Percentiles rank a stretch among this genome's conserved stretches.
Evolutionary conservation across 2,797 vertebrate genomes (phyloP).

Genomic region (Propithecus perrieri): DNA sequence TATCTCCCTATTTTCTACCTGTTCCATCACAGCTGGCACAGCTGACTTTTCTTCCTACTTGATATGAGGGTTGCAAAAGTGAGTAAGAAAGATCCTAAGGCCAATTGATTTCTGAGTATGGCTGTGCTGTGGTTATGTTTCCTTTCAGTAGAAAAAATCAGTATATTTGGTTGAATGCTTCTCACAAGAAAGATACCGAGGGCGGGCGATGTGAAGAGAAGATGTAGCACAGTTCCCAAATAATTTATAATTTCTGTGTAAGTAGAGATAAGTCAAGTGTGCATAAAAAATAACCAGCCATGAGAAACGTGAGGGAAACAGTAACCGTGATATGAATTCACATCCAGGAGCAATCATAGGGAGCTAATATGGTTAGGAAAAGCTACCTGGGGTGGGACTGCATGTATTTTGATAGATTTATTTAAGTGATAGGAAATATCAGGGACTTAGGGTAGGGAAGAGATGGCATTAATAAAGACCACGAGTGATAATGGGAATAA

Average conservation of each 20-base stretch:
- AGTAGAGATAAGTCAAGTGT: background rate
- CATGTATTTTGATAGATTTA: conserved; percentile 32
- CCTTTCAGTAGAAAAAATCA: conserved; percentile 53
- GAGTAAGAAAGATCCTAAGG: background rate
- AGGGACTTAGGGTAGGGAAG: background rate
- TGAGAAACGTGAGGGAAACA: background rate
- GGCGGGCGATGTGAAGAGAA: background rate
- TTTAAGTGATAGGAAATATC: background rate
- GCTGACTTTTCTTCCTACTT: background rate
- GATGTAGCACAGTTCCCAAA: background rate
- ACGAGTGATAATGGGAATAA: background rate
- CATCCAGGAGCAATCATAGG: background rate
- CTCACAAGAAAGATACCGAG: background rate
- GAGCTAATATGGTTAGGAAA: background rate
- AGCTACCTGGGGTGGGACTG: background rate
- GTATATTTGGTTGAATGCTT: conserved; percentile 6
- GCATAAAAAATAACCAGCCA: background rate
- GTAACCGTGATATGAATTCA: background rate
- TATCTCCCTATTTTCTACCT: background rate
- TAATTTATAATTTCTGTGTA: conserved; percentile 11
- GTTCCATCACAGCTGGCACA: background rate
- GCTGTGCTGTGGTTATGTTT: background rate
- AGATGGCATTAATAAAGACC: background rate
- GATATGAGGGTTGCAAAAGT: background rate
- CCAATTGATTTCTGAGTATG: background rate